Conservation (phyloP, 2,888 invertebrate species). For the Psococerastis gibbosa region DNA sequence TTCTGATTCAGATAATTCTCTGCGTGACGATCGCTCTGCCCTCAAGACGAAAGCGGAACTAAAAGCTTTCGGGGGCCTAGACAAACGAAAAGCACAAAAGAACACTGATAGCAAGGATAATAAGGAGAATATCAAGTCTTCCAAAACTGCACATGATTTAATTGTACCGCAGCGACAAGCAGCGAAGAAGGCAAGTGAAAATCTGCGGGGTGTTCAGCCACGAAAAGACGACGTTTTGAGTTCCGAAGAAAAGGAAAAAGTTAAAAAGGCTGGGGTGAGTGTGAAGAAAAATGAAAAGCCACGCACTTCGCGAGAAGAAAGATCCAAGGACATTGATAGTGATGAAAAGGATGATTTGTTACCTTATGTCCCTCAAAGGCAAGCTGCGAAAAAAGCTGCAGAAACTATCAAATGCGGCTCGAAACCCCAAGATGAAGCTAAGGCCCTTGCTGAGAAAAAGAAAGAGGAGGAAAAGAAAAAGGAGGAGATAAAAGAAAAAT, state of each 20-base stretch:
- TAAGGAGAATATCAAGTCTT: conserved; percentile 30
- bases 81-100: conserved; percentile 27
- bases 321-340: conserved; percentile 1
- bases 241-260: conserved; percentile 19
- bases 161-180: conserved; percentile 82
- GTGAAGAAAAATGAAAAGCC: not conserved
- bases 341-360: conserved; percentile 27
- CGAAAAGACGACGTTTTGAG: conserved; percentile 18
- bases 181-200: conserved; percentile 79
- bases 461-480: conserved; percentile 17
- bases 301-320: conserved; percentile 1
- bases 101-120: conserved; percentile 26
- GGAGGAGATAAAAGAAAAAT: conserved; percentile 15
- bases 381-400: conserved; percentile 81
- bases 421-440: conserved; percentile 18
- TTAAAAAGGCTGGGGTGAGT: not conserved
- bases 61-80: conserved; percentile 47
- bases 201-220: conserved; percentile 38
- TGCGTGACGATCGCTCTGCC: conserved; percentile 28
- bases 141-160: conserved; percentile 46
- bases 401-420: conserved; percentile 72
- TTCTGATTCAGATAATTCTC: conserved; percentile 42
- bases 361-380: conserved; percentile 72
- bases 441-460: conserved; percentile 16
- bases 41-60: conserved; percentile 66